Percentiles rank a stretch among this genome's conserved stretches.
These are phyloP conservation scores for Larimichthys polyactis DNA, from an alignment of 2,113 vertebrate genomes.

Conservation along the genomic window DNA sequence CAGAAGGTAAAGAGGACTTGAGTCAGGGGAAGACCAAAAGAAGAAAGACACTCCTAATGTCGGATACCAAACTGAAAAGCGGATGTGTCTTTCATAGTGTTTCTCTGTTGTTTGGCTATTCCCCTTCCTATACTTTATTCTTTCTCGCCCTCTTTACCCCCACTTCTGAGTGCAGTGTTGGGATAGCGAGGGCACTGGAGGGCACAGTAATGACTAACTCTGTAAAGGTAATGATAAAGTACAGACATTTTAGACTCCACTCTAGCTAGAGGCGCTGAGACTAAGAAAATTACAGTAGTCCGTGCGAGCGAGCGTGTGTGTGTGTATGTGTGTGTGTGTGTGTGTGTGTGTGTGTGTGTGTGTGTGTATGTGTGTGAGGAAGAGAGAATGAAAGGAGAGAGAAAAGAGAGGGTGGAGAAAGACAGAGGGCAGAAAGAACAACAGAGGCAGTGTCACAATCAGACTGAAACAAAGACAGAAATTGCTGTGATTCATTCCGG, in stretches of 20 bases:
- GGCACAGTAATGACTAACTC: constrained; percentile 80
- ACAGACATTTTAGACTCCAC: constrained; percentile 73
- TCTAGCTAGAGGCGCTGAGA: constrained; percentile 69
- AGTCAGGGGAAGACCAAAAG: constrained; percentile 48
- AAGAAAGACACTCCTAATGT: constrained; percentile 58
- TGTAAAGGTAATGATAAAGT: constrained; percentile 80
- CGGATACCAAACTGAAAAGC: constrained; percentile 34
- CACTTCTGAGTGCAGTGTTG: constrained; percentile 56
- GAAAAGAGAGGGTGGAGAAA: constrained; percentile 52
- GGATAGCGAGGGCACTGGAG: constrained; percentile 66
- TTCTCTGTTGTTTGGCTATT: constrained; percentile 41
- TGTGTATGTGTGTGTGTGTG: not conserved
- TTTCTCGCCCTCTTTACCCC: constrained; percentile 12
- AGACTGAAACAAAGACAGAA: constrained; percentile 65
- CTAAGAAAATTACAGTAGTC: constrained; percentile 73
- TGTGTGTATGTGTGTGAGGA: not conserved
- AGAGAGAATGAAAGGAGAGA: constrained; percentile 1
- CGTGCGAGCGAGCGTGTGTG: not conserved
- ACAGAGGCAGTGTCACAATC: constrained; percentile 47
- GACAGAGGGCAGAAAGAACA: constrained; percentile 62
- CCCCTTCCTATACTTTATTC: constrained; percentile 46
- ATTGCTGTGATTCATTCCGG: constrained; percentile 62
- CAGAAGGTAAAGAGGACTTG: constrained; percentile 34
- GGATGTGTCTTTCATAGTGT: constrained; percentile 34
- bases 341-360: constrained; percentile 16